phyloP scores from a whole-genome alignment of 2,113 vertebrate species.

The Xenus cinereus region DNA sequence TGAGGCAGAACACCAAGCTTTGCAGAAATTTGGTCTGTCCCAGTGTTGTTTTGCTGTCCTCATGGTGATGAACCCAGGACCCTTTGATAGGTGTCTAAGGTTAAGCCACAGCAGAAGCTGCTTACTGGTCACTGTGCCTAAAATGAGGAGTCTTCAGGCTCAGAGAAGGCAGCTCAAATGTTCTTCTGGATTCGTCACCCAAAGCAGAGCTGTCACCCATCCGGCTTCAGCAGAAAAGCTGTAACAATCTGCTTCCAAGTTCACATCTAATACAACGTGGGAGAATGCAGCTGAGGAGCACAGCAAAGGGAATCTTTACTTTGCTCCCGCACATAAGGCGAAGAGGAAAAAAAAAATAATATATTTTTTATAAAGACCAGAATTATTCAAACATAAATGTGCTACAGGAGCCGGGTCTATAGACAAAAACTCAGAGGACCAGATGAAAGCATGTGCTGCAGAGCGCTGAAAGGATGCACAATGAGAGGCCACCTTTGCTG shows the following conservation, averaged over 20 bases:
- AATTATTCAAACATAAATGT: background rate
- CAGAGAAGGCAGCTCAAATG: background rate
- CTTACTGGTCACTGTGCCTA: background rate
- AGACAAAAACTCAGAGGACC: background rate
- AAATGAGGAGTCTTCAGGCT: background rate
- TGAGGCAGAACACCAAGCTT: background rate
- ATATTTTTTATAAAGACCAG: background rate
- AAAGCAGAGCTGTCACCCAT: background rate
- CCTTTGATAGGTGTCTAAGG: background rate
- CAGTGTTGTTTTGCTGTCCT: background rate
- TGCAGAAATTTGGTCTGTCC: background rate
- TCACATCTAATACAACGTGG: fast-evolving
- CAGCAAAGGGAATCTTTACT: background rate
- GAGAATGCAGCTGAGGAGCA: background rate
- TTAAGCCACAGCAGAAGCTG: background rate
- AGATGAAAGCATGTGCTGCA: background rate
- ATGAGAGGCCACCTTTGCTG: background rate
- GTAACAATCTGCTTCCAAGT: background rate
- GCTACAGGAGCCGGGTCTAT: background rate
- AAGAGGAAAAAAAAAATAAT: background rate
- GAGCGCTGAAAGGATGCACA: background rate
- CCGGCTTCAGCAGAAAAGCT: background rate
- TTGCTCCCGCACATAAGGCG: too few relatives aligned
- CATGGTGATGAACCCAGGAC: background rate
- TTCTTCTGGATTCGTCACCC: fast-evolving